These are phyloP conservation scores for Nymphalis urticae DNA, from an alignment of 2,888 invertebrate species.

Conservation along the genomic window DNA sequence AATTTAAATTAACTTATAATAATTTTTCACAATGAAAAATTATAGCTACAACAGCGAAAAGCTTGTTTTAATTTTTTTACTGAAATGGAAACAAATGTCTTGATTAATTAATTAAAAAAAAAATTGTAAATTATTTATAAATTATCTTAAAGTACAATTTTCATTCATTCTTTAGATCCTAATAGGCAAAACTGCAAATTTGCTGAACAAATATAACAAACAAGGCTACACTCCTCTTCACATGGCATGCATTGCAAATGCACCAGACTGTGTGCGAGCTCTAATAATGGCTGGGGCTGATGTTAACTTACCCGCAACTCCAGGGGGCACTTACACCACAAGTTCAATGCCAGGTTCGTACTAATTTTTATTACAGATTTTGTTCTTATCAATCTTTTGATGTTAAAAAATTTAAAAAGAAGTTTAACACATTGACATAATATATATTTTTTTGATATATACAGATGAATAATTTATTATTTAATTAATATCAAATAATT, in stretches of 20 bases:
- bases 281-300: constrained; percentile 92
- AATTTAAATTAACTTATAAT: too few species aligned
- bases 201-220: constrained; percentile 87
- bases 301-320: constrained; percentile 87
- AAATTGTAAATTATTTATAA: neutral
- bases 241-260: constrained; percentile 90
- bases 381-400: too few species aligned
- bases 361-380: too few species aligned
- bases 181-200: constrained; percentile 53
- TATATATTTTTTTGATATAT: neutral
- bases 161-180: constrained; percentile 41
- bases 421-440: too few species aligned
- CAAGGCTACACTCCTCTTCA: constrained; percentile 93
- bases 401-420: too few species aligned
- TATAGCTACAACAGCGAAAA: too few species aligned
- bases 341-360: constrained; percentile 60
- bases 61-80: too few species aligned
- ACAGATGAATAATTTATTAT: neutral
- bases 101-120: too few species aligned
- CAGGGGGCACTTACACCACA: constrained; percentile 55
- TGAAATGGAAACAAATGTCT: too few species aligned
- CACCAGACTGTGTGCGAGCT: constrained; percentile 93
- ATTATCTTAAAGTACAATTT: neutral
- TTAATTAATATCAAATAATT: too few species aligned
- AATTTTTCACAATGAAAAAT: too few species aligned